Conservation (phyloP, 92 coral and sea anemone species). For the Phymanthus crucifer region DNA sequence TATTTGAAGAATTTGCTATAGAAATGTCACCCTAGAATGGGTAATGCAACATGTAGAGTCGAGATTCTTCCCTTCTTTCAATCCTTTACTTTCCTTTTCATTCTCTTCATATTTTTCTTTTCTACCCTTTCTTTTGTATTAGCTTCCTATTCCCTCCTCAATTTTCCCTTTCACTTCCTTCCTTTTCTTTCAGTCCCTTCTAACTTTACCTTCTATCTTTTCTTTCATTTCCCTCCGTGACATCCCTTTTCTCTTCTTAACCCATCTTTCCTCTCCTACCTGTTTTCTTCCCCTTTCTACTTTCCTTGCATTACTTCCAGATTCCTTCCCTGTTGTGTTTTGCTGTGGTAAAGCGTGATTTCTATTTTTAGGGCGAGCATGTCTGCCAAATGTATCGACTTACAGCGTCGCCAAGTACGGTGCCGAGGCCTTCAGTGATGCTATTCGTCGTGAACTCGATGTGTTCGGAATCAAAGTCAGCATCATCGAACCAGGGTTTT, state of each 20-base stretch:
- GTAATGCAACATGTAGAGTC: too few species aligned
- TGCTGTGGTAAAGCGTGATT: not conserved
- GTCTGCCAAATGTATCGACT: slow-evolving; percentile 70
- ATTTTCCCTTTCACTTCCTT: not conserved
- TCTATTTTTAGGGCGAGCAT: slow-evolving; percentile 63
- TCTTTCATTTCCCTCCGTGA: too few species aligned
- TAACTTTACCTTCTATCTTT: too few species aligned
- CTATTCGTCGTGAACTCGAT: slow-evolving; percentile 82
- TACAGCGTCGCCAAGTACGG: slow-evolving; percentile 83
- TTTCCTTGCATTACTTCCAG: too few species aligned
- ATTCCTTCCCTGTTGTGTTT: not conserved
- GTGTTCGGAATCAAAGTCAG: slow-evolving; percentile 63
- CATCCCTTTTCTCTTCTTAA: too few species aligned
- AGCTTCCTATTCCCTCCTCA: too few species aligned
- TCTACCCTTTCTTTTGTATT: too few species aligned
- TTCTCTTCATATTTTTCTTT: too few species aligned
- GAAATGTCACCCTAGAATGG: too few species aligned
- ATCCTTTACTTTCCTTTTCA: not conserved
- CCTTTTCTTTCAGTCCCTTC: too few species aligned
- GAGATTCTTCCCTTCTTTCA: not conserved
- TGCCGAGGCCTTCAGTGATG: slow-evolving; percentile 95
- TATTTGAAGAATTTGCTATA: slow-evolving; percentile 10
- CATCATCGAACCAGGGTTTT: slow-evolving; percentile 93
- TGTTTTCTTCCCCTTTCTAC: too few species aligned
- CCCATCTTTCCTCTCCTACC: too few species aligned